These are phyloP conservation scores for Onychorhynchus coronatus DNA, from an alignment of 2,113 vertebrate species.

Conservation along the genomic window DNA sequence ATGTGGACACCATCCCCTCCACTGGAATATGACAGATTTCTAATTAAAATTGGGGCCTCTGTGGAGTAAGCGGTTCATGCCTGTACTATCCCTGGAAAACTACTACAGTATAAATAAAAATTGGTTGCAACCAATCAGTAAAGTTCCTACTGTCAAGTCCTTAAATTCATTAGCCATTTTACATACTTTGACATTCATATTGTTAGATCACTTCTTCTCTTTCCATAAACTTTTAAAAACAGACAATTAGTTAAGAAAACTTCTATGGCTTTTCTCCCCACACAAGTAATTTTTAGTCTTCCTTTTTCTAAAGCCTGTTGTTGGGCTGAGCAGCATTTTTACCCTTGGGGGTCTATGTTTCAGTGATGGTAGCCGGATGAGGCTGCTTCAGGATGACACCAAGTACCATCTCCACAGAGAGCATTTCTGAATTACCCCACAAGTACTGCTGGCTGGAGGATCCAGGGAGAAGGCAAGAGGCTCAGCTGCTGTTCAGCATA, in stretches of 20 bases:
- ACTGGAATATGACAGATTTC: background rate
- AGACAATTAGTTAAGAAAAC: constrained; percentile 41
- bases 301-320: background rate
- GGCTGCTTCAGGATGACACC: background rate
- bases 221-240: background rate
- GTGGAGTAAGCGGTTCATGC: background rate
- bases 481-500: background rate
- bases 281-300: background rate
- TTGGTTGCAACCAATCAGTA: background rate
- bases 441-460: background rate
- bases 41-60: background rate
- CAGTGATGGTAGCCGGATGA: constrained; percentile 40
- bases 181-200: background rate
- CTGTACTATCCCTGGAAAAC: background rate
- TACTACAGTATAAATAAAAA: background rate
- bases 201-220: background rate
- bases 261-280: background rate
- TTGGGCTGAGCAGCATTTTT: background rate
- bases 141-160: background rate
- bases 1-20: background rate
- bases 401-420: background rate
- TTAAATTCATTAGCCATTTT: background rate
- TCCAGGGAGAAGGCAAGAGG: background rate
- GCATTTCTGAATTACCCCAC: background rate
- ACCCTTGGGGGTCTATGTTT: background rate